These are phyloP conservation scores for Onychomys torridus DNA, from an alignment of 2,797 vertebrate genomes.

Conservation along the genomic window DNA sequence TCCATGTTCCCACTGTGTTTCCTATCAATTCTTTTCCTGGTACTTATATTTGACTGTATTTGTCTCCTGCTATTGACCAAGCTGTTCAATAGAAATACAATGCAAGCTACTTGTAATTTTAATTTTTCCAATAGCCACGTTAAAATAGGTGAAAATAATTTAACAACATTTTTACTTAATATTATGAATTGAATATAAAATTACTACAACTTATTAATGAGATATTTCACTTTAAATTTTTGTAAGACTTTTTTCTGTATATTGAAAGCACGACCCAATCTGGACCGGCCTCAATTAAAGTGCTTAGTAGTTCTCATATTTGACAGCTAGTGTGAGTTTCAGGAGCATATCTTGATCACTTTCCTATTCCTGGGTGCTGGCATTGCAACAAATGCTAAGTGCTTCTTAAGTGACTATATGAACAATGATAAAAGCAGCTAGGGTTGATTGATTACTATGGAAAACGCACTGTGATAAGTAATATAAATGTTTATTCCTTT, in stretches of 20 bases:
- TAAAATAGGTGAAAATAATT: constrained; percentile 49
- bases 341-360: constrained; percentile 9
- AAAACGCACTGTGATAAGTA: constrained; percentile 22
- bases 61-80: not conserved
- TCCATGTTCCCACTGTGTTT: not conserved
- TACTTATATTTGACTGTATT: not conserved
- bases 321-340: not conserved
- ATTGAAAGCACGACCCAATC: not conserved
- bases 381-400: constrained; percentile 16
- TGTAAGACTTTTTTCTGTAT: not conserved
- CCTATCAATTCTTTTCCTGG: not conserved
- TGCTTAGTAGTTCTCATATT: not conserved
- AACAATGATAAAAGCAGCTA: constrained; percentile 52
- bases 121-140: constrained; percentile 38
- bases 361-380: constrained; percentile 8
- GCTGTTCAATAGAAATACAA: constrained; percentile 8
- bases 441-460: not conserved
- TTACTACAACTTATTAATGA: not conserved
- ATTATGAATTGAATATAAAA: constrained; percentile 48
- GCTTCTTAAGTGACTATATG: not conserved
- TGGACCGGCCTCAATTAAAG: not conserved
- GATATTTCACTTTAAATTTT: constrained; percentile 29
- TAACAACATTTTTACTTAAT: constrained; percentile 41
- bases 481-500: constrained; percentile 52
- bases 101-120: constrained; percentile 10